Base-by-base conservation (phyloP, 2,888 invertebrate genomes). In the Chromoteleia sp. region DNA sequence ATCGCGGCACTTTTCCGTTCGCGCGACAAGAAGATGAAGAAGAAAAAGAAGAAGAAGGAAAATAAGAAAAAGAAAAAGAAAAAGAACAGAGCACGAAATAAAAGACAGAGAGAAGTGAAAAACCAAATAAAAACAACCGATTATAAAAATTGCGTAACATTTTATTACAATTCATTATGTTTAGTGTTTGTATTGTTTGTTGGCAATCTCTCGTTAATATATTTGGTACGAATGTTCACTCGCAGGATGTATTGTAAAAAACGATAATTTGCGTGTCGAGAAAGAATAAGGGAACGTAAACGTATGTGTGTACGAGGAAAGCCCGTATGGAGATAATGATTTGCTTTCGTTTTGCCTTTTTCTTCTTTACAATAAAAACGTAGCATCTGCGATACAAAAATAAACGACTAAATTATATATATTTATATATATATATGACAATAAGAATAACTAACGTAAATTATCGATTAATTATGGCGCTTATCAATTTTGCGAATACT, bases 71-170 rank as follows among this genome's bases (percentile, higher is more conserved):
- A n/a, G n/a, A 25, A 25, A 25, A 25, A 25, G 5, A 25, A 25
- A 25, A 25, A 25, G 25, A n/a, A n/a, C n/a, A n/a, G n/a, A n/a
- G n/a, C n/a, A n/a, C n/a, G n/a, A n/a, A n/a, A n/a, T n/a, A n/a
- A n/a, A 54, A 36, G 33, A 77, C 25, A 73, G 17, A 79, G 54
- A 61, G 67, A 78, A 81, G 81, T 58, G 85, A 77, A 73, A 83
- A 78, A 78, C 50, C 50, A 81, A 76, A 87, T 88, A 86, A 84
- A 86, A 85, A 87, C 50, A 88, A 83, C 79, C 84, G 79, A 82
- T 85, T 89, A 86, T 87, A 87, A 89, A 89, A 89, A 89, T 88
- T 87, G 87, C 86, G 86, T 88, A 89, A 89, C 87, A 87, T 89
- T 89, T 89, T 89, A 89, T 89, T 89, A 86, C 86, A 85, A 84